These are phyloP conservation scores for Nicator chloris DNA, from an alignment of 2,113 vertebrate genomes.

Conservation along the genomic window DNA sequence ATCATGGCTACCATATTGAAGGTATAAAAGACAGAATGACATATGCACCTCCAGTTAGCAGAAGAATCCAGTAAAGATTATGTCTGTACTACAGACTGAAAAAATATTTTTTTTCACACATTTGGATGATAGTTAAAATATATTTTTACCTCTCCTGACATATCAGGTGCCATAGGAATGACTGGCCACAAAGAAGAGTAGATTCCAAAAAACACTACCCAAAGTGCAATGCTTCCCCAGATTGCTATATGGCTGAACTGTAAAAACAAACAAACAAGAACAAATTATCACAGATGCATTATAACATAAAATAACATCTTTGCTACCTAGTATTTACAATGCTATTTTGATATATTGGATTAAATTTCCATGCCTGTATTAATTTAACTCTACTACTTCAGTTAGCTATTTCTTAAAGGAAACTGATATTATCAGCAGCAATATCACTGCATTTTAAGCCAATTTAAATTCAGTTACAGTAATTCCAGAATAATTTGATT, in stretches of 20 bases:
- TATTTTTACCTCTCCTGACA: slow-evolving; percentile 95
- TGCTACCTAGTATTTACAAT: not conserved
- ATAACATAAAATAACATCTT: not conserved
- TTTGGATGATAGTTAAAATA: not conserved
- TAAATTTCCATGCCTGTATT: not conserved
- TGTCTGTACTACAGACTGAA: not conserved
- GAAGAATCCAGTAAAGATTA: not conserved
- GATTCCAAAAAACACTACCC: slow-evolving; percentile 95
- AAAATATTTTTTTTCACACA: not conserved
- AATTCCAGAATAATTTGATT: not conserved
- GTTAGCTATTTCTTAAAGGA: not conserved
- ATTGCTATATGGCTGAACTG: slow-evolving; percentile 99
- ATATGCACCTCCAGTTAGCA: not conserved
- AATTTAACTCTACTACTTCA: not conserved
- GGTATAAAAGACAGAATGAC: not conserved
- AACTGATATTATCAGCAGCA: not conserved
- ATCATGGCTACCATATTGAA: not conserved
- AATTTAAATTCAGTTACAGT: not conserved
- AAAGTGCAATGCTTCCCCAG: slow-evolving; percentile 96
- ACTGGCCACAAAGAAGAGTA: slow-evolving; percentile 96
- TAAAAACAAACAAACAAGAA: not conserved
- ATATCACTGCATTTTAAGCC: not conserved
- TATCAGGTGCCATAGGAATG: slow-evolving; percentile 94
- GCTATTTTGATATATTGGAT: not conserved
- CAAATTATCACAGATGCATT: not conserved